Conservation (phyloP, 1,140 invertebrate species). For the Galleria mellonella region DNA sequence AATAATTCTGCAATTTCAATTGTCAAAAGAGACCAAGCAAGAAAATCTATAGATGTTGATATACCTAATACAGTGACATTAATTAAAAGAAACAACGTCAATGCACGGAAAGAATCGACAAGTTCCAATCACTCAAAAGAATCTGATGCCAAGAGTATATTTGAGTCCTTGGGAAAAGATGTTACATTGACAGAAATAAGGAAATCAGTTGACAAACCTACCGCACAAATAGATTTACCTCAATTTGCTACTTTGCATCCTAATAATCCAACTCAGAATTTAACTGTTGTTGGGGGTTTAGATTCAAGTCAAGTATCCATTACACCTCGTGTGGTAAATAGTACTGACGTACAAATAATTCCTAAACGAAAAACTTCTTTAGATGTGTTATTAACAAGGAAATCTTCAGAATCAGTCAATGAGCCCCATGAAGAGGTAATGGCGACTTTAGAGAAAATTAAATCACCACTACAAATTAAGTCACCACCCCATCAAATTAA, state of each 20-base stretch:
- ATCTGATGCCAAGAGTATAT: slow-evolving; percentile 67
- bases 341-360: slow-evolving; percentile 34
- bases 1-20: slow-evolving; percentile 71
- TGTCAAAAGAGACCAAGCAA: slow-evolving; percentile 66
- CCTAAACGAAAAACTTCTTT: slow-evolving; percentile 38
- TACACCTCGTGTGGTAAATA: slow-evolving; percentile 39
- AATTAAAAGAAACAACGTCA: slow-evolving; percentile 64
- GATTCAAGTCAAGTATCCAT: slow-evolving; percentile 60
- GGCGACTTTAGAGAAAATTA: slow-evolving; percentile 49
- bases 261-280: slow-evolving; percentile 28
- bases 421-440: slow-evolving; percentile 42
- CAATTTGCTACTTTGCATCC: slow-evolving; percentile 57
- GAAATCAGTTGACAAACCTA: slow-evolving; percentile 66
- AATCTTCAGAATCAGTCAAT: slow-evolving; percentile 39
- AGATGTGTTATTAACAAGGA: slow-evolving; percentile 41
- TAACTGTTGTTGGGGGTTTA: slow-evolving; percentile 34
- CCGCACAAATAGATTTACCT: slow-evolving; percentile 45
- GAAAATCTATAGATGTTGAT: slow-evolving; percentile 65
- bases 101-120: slow-evolving; percentile 66
- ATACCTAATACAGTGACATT: slow-evolving; percentile 67
- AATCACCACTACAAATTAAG: slow-evolving; percentile 37
- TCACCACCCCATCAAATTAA: slow-evolving; percentile 31
- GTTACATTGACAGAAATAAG: slow-evolving; percentile 70
- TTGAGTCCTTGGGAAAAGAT: slow-evolving; percentile 68
- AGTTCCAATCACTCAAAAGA: slow-evolving; percentile 65